Evolutionary conservation across 1,140 invertebrate genomes (phyloP).

Genomic region (Phymastichus coffea): DNA sequence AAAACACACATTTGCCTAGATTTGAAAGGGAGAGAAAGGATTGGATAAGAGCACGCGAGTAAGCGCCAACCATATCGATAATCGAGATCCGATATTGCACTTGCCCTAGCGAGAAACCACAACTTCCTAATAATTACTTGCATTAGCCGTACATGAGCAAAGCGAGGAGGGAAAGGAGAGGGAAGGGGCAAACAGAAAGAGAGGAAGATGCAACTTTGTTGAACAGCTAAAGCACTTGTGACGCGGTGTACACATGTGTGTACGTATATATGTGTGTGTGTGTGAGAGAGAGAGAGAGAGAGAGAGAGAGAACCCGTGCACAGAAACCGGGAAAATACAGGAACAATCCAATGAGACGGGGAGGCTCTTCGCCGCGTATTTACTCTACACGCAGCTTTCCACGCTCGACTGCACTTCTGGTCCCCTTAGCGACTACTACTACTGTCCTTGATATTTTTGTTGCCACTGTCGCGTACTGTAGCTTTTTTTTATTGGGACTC

Average conservation of each 20-base stretch:
- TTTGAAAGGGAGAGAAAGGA: not conserved
- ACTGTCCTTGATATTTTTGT: not conserved
- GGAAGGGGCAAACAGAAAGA: not conserved
- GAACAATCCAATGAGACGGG: constrained; percentile 7
- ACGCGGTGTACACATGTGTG: not conserved
- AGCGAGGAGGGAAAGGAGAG: constrained; percentile 3
- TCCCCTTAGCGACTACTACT: too few species aligned
- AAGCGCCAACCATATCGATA: not conserved
- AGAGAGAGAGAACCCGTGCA: too few species aligned
- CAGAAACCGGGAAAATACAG: not conserved
- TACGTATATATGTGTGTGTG: too few species aligned
- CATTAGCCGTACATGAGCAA: constrained; percentile 4
- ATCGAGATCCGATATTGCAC: constrained; percentile 18
- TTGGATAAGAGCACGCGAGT: not conserved
- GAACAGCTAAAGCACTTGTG: constrained; percentile 18
- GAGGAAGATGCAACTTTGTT: constrained; percentile 13
- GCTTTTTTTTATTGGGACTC: not conserved
- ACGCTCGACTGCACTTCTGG: not conserved
- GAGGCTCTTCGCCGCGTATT: not conserved
- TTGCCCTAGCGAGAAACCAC: constrained; percentile 4
- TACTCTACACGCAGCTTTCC: not conserved
- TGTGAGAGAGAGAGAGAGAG: too few species aligned
- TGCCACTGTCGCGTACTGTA: not conserved
- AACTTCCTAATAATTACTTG: constrained; percentile 9
- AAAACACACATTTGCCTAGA: constrained; percentile 1